phyloP scores from a whole-genome alignment of 37 sponge, comb jelly and placozoan genomes.

The Geodia barretti region DNA sequence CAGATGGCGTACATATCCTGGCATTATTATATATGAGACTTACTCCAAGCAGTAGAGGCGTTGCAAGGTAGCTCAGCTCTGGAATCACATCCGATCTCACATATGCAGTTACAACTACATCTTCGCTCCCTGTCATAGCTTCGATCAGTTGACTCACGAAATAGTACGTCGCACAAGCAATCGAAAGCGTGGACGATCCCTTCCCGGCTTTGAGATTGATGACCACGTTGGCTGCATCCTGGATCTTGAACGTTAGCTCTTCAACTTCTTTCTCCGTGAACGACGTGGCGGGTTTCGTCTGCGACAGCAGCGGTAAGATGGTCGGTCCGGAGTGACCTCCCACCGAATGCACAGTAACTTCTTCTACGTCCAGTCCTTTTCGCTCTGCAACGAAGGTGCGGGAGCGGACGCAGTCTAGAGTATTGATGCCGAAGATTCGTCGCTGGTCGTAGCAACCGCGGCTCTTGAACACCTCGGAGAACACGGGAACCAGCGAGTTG shows the following conservation, averaged over 20 bases:
- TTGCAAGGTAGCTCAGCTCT: slow-evolving; percentile 81
- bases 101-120: slow-evolving; percentile 81
- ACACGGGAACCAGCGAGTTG: slow-evolving; percentile 85
- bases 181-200: slow-evolving; percentile 90
- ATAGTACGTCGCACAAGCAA: slow-evolving; percentile 89
- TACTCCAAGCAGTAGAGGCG: slow-evolving; percentile 74
- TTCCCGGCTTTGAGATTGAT: slow-evolving; percentile 91
- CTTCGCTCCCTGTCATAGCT: slow-evolving; percentile 56
- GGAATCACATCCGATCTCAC: slow-evolving; percentile 73
- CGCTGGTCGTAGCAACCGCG: slow-evolving; percentile 76
- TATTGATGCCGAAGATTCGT: slow-evolving; percentile 88
- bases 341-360: slow-evolving; percentile 72
- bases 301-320: slow-evolving; percentile 87
- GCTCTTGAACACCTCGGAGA: slow-evolving; percentile 88
- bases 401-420: slow-evolving; percentile 83
- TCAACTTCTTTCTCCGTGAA: slow-evolving; percentile 65
- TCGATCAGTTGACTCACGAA: slow-evolving; percentile 37
- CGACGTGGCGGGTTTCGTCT: slow-evolving; percentile 22
- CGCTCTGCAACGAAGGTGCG: slow-evolving; percentile 85
- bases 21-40: too few relatives aligned
- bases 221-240: slow-evolving; percentile 91
- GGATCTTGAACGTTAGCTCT: slow-evolving; percentile 74
- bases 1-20: too few relatives aligned
- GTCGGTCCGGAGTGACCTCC: slow-evolving; percentile 91
- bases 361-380: slow-evolving; percentile 52